Evolutionary conservation across 2,797 vertebrate genomes (phyloP), one percentile per base, ranked within the genome.

Genomic region (Danionella dracula): DNA sequence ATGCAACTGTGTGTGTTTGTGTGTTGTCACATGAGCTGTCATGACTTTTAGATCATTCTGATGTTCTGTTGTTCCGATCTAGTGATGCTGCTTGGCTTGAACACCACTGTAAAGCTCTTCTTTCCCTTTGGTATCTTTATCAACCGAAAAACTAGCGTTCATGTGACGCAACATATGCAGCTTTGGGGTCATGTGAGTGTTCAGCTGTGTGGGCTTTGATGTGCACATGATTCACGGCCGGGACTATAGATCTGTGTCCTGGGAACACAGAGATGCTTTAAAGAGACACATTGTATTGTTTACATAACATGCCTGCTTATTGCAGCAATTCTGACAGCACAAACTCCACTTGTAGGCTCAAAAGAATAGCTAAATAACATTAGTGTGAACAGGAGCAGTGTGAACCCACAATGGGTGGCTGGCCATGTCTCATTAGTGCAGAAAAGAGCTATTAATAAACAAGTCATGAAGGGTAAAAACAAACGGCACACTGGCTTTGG

Each of bases 271-370:
- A 60, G 38, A 8, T 29, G 51, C 41, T 45, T 66, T 17, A 61
- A 60, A 68, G 50, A 44, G 65, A 65, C 68, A 45, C 75, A 76
- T 65, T 41, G 48, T 38, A 72, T 49, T 75, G 78, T 83, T 84
- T 82, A 77, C 67, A 81, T 75, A 79, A 81, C 49, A 55, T 15
- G 20, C 31, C 57, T 12, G 29, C 29, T 37, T 32, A 49, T 46
- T 48, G 51, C 50, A 78, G 50, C 54, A 46, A 34, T 38, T 32
- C 66, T 23, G 38, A 68, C 21, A 66, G 68, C 70, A 61, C 74
- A 72, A 71, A 79, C 49, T 50, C 66, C 70, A 78, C 77, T 73
- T 46, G 57, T 65, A 70, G 67, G 68, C 54, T 77, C 68, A 67
- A 64, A 41, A 76, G 72, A 41, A 55, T 11, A 7, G 41, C 13